These are phyloP conservation scores for Cydia splendana DNA, from an alignment of 1,140 invertebrate species.

Conservation along the genomic window DNA sequence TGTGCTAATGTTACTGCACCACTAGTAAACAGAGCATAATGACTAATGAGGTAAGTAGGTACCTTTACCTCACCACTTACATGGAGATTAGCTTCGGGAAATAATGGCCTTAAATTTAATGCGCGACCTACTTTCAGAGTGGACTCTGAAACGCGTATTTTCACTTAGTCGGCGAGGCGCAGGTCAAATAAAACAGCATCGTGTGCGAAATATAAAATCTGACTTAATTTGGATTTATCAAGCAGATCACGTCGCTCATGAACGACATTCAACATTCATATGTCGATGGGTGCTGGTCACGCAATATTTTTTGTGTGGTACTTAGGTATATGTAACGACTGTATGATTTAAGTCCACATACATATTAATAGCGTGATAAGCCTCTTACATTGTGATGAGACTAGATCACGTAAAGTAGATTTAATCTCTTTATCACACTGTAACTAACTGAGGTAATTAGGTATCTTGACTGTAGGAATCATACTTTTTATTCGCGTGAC, in stretches of 20 bases:
- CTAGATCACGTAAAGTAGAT: background rate
- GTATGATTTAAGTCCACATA: background rate
- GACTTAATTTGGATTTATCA: conserved; percentile 21
- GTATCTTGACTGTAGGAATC: background rate
- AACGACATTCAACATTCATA: conserved; percentile 6
- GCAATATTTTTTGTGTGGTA: conserved; percentile 16
- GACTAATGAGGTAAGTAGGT: background rate
- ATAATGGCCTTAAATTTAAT: conserved; percentile 39
- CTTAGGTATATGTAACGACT: background rate
- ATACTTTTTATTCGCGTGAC: background rate
- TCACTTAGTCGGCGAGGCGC: conserved; percentile 4
- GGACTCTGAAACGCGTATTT: conserved; percentile 20
- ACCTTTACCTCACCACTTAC: conserved; percentile 18
- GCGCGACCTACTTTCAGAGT: conserved; percentile 39
- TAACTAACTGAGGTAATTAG: background rate
- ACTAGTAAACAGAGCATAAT: conserved; percentile 35
- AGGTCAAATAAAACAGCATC: conserved; percentile 11
- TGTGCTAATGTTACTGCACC: conserved; percentile 38
- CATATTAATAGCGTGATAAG: background rate
- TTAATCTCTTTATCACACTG: background rate
- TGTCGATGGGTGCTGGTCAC: background rate
- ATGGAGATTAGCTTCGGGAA: conserved; percentile 40
- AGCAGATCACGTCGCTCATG: conserved; percentile 25
- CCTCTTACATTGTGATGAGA: background rate
- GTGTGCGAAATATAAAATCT: conserved; percentile 18